These are phyloP conservation scores for Montipora foliosa DNA, from an alignment of 64 coral and sea anemone genomes.

Conservation along the genomic window DNA sequence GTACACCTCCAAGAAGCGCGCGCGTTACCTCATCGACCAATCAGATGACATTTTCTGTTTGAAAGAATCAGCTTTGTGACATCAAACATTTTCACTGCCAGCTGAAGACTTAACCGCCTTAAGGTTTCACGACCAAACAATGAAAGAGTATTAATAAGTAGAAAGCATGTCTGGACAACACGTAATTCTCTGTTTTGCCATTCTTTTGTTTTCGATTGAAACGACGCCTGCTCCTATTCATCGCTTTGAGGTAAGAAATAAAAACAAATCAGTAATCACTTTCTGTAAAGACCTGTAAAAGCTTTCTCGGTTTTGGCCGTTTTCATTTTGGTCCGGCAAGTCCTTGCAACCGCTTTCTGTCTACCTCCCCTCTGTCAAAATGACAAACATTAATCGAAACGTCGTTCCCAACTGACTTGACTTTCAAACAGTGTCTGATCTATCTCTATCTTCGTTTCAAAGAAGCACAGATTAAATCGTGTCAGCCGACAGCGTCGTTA, in stretches of 20 bases:
- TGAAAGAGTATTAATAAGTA: not conserved
- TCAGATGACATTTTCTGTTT: not conserved
- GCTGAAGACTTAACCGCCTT: not conserved
- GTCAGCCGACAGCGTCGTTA: too few relatives aligned
- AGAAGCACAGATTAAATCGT: too few relatives aligned
- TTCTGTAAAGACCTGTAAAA: too few relatives aligned
- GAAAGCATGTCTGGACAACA: not conserved
- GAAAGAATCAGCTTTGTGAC: not conserved
- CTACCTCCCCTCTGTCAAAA: too few relatives aligned
- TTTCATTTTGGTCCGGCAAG: too few relatives aligned
- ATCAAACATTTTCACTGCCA: not conserved
- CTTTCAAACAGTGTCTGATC: too few relatives aligned
- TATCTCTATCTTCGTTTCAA: too few relatives aligned
- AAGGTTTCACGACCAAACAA: not conserved
- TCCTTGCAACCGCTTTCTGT: too few relatives aligned
- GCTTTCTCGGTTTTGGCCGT: too few relatives aligned
- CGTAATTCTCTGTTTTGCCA: not conserved
- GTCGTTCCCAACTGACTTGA: too few relatives aligned
- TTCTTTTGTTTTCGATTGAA: not conserved
- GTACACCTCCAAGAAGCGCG: not conserved
- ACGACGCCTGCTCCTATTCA: not conserved
- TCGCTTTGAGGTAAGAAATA: not conserved
- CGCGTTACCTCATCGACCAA: not conserved
- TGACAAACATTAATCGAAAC: too few relatives aligned
- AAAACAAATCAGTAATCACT: not conserved